Conservation (phyloP, 2,113 vertebrate species). For the Anhinga rufa region DNA sequence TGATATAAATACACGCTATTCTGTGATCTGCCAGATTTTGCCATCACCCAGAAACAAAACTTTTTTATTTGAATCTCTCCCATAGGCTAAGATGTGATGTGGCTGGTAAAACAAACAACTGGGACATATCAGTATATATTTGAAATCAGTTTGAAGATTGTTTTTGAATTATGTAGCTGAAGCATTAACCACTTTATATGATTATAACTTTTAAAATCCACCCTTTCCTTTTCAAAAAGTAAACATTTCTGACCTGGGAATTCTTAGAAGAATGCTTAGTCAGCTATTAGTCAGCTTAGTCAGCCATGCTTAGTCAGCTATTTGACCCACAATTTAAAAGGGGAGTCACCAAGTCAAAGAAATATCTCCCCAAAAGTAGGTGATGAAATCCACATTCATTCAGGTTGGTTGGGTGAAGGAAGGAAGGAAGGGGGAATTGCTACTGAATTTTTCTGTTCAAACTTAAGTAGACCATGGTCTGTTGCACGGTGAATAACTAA, state of each 20-base stretch:
- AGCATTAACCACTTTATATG: not conserved
- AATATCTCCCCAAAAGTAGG: not conserved
- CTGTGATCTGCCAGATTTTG: not conserved
- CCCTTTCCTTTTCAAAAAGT: not conserved
- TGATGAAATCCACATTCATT: not conserved
- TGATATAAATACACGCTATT: not conserved
- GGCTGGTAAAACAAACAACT: not conserved
- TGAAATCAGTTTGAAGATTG: not conserved
- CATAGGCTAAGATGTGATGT: not conserved
- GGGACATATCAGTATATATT: not conserved
- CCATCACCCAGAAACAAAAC: not conserved
- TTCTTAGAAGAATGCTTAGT: not conserved
- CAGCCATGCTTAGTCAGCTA: not conserved
- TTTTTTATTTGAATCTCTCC: not conserved
- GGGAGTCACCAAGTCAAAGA: not conserved
- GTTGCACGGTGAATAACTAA: not conserved
- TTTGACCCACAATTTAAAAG: not conserved
- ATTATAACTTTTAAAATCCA: not conserved
- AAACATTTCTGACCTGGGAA: not conserved
- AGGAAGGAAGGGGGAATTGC: too few relatives aligned
- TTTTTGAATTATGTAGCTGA: rapidly evolving
- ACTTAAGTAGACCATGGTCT: not conserved
- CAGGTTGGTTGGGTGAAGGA: not conserved
- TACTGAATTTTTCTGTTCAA: not conserved
- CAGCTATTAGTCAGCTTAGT: too few relatives aligned